phyloP scores from a whole-genome alignment of 2,888 invertebrate genomes.

The Prenolepis imparis region DNA sequence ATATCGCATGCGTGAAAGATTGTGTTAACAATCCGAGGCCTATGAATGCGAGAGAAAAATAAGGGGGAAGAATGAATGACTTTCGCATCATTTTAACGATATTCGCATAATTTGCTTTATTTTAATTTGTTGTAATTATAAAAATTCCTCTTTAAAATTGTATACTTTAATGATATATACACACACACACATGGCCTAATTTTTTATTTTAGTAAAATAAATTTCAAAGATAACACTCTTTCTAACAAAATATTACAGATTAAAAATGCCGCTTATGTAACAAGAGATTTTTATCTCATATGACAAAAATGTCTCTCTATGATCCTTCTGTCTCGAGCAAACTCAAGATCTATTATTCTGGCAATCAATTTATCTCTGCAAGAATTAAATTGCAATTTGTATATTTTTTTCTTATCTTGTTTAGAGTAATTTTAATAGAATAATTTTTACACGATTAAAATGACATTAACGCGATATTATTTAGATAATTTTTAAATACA shows the following conservation, averaged over 20 bases:
- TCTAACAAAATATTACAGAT: not conserved
- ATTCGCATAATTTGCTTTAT: not conserved
- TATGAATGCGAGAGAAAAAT: conserved; percentile 8
- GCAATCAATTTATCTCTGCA: not conserved
- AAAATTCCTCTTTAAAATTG: not conserved
- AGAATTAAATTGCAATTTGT: no score
- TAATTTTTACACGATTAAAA: no score
- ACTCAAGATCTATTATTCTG: not conserved
- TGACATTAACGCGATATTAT: no score
- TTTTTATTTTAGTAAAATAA: conserved; percentile 6
- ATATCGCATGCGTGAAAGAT: conserved; percentile 27
- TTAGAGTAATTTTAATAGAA: no score
- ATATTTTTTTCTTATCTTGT: no score
- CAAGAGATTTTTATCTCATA: not conserved
- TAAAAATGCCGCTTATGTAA: not conserved
- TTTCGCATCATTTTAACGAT: not conserved
- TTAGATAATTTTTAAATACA: no score
- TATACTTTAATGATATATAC: not conserved
- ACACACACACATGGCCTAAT: conserved; percentile 22
- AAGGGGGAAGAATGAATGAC: not conserved
- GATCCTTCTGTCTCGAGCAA: not conserved
- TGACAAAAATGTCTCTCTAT: not conserved
- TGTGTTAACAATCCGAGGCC: conserved; percentile 30
- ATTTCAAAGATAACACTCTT: not conserved
- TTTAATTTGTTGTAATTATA: not conserved